Conservation (phyloP, 2,797 vertebrate genomes). For the Tangara arthus region DNA sequence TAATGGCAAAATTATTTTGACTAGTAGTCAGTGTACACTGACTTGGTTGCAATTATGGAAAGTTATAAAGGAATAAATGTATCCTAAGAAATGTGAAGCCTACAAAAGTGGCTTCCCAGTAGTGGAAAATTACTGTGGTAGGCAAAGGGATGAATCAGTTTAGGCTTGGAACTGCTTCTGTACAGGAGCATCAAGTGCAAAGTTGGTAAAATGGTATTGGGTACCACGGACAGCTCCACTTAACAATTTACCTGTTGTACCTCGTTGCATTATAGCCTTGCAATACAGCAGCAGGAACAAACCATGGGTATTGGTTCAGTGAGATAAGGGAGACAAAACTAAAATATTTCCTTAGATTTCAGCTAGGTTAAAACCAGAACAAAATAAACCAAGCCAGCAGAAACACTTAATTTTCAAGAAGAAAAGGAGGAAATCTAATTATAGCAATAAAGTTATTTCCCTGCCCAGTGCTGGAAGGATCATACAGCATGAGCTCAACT, state of each 20-base stretch:
- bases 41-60: neutral
- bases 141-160: neutral
- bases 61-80: constrained; percentile 1
- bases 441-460: neutral
- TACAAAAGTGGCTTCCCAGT: constrained; percentile 3
- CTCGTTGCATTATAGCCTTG: neutral
- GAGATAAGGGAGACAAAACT: neutral
- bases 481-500: neutral
- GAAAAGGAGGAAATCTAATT: neutral
- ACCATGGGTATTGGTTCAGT: neutral
- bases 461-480: neutral
- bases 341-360: neutral
- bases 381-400: neutral
- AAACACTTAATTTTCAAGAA: neutral
- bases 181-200: neutral
- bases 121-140: neutral
- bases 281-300: neutral
- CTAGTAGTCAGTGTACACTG: neutral
- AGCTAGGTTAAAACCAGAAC: neutral
- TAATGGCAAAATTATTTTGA: neutral
- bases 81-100: neutral
- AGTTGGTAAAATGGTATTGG: neutral
- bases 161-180: neutral
- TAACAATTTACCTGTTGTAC: neutral
- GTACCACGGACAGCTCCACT: neutral